Evolutionary conservation across 2,113 vertebrate species (phyloP), one percentile per base, ranked within the genome.

Genomic region (Pholis gunnellus): DNA sequence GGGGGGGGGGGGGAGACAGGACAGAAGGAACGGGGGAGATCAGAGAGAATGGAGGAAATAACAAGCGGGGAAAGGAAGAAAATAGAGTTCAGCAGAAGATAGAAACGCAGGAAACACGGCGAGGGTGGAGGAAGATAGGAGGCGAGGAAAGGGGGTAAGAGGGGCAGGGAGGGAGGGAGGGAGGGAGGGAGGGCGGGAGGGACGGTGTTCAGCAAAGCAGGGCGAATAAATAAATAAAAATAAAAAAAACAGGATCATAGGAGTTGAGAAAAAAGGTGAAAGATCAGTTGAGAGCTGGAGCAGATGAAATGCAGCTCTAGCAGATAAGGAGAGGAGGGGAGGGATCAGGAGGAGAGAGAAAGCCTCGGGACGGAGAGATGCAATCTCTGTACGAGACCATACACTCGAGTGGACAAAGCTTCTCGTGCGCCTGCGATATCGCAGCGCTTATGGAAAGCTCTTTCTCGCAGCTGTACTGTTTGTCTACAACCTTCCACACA

Each of bases 331-430:
- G 75, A 64, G 59, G 65, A 84, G 57, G 60, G 63, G 69, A 61
- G 48, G 70, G 87, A 87, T 77, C 75, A 83, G 66, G 48, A 44
- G 70, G 81, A 31, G 56, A 74, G 81, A 85, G 64, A 78, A 66
- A 70, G 81, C 59, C 84, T 40, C 18, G 44, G 82, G 68, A 77
- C 69, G 73, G 64, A 75, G 74, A 91, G 88, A 91, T 92, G 72
- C 82, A 87, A 91, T 92, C 87, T 82, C 38, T 65, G 83, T 57
- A 42, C 17, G 50, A 86, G 83, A 73, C 68, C 87, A 40, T 82
- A 72, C 81, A 86, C 87, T 86, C 34, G 42, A 86, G 84, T 83
- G 88, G 89, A 80, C 84, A 88, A 87, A 90, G 86, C 84, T 68
- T 81, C 69, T 57, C 54, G 56, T 72, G 61, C 72, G 67, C 67